Conservation (phyloP, 2,113 vertebrate genomes). For the Silurus asotus region DNA sequence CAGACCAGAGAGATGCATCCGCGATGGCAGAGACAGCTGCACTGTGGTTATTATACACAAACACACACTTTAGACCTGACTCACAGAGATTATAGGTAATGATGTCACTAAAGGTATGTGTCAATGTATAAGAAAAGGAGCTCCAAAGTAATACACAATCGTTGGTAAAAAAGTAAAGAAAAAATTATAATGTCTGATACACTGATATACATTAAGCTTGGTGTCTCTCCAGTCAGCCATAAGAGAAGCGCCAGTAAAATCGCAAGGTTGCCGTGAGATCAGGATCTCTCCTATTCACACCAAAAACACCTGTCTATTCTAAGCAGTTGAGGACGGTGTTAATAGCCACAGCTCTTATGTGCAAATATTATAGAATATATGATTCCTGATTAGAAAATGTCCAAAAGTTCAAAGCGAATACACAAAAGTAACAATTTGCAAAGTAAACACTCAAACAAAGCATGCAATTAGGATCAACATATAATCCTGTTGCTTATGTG, state of each 20-base stretch:
- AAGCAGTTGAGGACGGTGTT: not conserved
- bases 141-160: not conserved
- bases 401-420: conserved; percentile 2
- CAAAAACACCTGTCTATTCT: conserved; percentile 3
- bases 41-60: conserved; percentile 70
- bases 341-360: not conserved
- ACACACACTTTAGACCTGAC: conserved; percentile 27
- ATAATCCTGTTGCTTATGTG: not conserved
- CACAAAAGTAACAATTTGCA: not conserved
- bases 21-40: conserved; percentile 77
- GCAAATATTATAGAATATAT: not conserved
- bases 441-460: not conserved
- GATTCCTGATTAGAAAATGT: not conserved
- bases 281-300: not conserved
- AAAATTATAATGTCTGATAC: not conserved
- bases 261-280: not conserved
- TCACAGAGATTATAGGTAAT: not conserved
- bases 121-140: not conserved
- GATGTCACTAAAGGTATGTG: not conserved
- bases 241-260: not conserved
- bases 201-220: not conserved
- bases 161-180: not conserved
- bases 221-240: not conserved
- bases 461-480: not conserved
- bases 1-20: conserved; percentile 82